Percentiles rank a stretch among this genome's conserved stretches.
Evolutionary conservation across 2,888 invertebrate genomes (phyloP).

Genomic region (Pheosia gnoma): DNA sequence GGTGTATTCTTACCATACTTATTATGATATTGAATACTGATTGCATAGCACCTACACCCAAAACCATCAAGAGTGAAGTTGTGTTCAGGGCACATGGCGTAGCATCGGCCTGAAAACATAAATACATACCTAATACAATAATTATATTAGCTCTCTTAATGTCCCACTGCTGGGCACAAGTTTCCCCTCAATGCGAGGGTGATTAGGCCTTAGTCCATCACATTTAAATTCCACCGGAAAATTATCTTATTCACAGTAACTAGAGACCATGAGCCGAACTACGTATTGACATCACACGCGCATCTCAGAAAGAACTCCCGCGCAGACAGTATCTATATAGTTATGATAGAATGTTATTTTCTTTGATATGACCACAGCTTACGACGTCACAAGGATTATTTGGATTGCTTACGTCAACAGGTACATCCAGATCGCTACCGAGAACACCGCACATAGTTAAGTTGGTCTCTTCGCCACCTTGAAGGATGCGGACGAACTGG

Average conservation of each 20-base stretch:
- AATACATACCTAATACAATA: not conserved
- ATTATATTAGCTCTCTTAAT: not conserved
- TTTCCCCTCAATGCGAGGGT: too few relatives aligned
- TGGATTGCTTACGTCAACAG: constrained; percentile 38
- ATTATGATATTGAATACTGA: constrained; percentile 53
- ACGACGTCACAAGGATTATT: too few relatives aligned
- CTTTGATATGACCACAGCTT: too few relatives aligned
- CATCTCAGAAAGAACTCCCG: too few relatives aligned
- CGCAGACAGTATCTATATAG: too few relatives aligned
- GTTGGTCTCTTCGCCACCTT: constrained; percentile 54
- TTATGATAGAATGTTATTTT: too few relatives aligned
- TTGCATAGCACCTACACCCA: constrained; percentile 52
- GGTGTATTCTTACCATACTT: constrained; percentile 65
- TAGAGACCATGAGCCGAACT: too few relatives aligned
- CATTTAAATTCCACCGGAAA: too few relatives aligned
- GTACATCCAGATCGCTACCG: constrained; percentile 32
- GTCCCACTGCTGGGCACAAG: too few relatives aligned
- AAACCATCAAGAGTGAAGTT: constrained; percentile 56
- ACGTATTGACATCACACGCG: too few relatives aligned
- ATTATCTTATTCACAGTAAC: too few relatives aligned
- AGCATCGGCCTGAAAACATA: constrained; percentile 45
- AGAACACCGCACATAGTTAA: constrained; percentile 62
- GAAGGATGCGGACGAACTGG: constrained; percentile 56
- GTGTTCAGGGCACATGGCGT: constrained; percentile 59
- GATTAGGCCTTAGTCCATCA: too few relatives aligned